These are phyloP conservation scores for Apteryx owenii DNA, from an alignment of 2,113 vertebrate species.

Conservation along the genomic window DNA sequence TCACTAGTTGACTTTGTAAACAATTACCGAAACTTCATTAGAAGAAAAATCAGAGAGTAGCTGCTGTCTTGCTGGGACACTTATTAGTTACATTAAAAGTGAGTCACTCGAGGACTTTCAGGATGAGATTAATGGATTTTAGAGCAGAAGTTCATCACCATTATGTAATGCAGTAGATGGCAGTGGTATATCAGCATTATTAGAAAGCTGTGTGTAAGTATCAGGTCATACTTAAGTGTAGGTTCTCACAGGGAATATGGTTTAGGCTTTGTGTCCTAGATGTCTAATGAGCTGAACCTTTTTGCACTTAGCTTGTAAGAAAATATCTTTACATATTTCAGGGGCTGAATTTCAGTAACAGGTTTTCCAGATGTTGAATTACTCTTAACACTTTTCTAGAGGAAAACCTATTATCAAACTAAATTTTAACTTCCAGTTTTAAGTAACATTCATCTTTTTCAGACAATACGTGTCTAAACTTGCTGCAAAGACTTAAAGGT, in stretches of 20 bases:
- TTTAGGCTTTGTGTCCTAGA: accelerated
- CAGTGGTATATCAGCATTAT: accelerated
- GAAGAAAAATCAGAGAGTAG: not conserved
- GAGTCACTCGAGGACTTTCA: not conserved
- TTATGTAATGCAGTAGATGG: not conserved
- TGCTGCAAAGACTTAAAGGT: accelerated
- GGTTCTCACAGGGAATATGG: too few species aligned
- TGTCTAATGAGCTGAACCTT: not conserved
- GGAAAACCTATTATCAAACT: not conserved
- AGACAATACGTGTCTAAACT: not conserved
- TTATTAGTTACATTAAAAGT: accelerated
- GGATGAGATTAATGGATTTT: not conserved
- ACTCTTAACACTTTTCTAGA: not conserved
- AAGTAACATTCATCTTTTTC: not conserved
- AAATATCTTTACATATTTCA: accelerated
- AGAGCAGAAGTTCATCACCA: not conserved
- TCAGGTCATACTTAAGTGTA: accelerated
- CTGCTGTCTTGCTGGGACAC: not conserved
- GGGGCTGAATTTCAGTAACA: not conserved
- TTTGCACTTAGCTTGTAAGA: not conserved
- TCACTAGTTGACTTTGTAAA: not conserved
- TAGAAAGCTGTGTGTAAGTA: accelerated
- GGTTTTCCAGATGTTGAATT: not conserved
- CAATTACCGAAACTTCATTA: too few species aligned
- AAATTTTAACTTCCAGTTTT: not conserved